Evolutionary conservation across 1,140 invertebrate genomes (phyloP).

Genomic region (Aporrectodea caliginosa): DNA sequence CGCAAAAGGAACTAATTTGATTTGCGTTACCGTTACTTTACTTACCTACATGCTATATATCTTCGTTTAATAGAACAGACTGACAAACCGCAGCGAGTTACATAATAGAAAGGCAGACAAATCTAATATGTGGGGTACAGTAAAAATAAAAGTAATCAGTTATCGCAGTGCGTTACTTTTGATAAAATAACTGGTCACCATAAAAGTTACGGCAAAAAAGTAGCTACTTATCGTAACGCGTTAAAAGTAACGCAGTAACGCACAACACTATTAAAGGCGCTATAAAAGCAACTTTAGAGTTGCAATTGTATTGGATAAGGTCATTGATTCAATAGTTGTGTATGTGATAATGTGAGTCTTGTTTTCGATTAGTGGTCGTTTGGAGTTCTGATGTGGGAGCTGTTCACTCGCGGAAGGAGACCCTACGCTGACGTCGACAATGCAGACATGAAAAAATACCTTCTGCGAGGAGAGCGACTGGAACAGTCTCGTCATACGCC

Average conservation of each 20-base stretch:
- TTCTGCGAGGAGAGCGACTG: constrained; percentile 9
- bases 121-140: too few species aligned
- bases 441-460: neutral
- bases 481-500: neutral
- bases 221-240: neutral
- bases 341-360: neutral
- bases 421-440: constrained; percentile 8
- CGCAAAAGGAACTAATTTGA: too few species aligned
- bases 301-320: neutral
- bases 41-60: too few species aligned
- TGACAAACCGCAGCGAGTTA: too few species aligned
- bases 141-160: too few species aligned
- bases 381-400: constrained; percentile 24
- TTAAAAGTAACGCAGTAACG: neutral
- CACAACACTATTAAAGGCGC: neutral
- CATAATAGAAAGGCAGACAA: too few species aligned
- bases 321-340: neutral
- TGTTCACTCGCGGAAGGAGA: constrained; percentile 6
- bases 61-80: too few species aligned
- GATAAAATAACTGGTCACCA: too few species aligned
- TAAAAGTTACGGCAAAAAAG: neutral
- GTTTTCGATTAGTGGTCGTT: constrained; percentile 21
- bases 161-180: too few species aligned
- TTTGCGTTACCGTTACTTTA: too few species aligned
- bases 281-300: neutral